Base-by-base conservation (phyloP, 2,113 vertebrate species). In the Poecilia latipinna region DNA sequence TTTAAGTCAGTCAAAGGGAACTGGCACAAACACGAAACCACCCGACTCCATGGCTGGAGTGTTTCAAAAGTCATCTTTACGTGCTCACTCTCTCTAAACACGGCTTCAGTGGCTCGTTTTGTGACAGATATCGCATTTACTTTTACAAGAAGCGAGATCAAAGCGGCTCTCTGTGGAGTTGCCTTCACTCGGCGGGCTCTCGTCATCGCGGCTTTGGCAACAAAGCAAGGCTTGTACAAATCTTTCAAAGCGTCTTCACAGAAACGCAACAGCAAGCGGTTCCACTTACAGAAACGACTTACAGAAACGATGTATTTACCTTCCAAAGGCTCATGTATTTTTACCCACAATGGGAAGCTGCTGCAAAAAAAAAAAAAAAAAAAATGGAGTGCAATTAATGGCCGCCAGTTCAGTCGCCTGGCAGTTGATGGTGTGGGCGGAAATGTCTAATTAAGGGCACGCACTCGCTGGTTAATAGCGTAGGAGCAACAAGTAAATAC, bases 401-500 rank as follows among this genome's bases (percentile, higher is more conserved):
- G 85, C 69, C 35, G 77, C 68, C 67, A 65, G 84, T 80, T 87
- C 57, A 28, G 79, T 63, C 67, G 70, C 7, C 64, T 64, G 70
- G 13, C 70, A 79, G 74, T 73, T 83, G 84, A 86, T 77, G 65
- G 75, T 4, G 82, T 87, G 81, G 84, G 87, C 83, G 88, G 79
- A 77, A 74, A 78, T 75, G 71, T 57, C 70, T 69, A 77, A 87
- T 84, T 84, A 86, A 76, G 68, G 31, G 57, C 77, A 80, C 68
- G 70, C 77, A 81, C 72, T 83, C 76, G 51, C n/a, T 84, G 83
- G 79, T 83, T 90, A 85, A 84, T 79, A 84, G 89, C 71, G 82
- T 82, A 65, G 80, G 63, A 85, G 82, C 37, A 83, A 75, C 72
- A 86, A 82, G 82, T 78, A 86, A 83, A 71, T 78, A 60, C 60